A percentile compares a stretch with the other conserved stretches of the same genome.
These are phyloP conservation scores for Poecilia picta DNA, from an alignment of 2,797 vertebrate species.

Conservation along the genomic window DNA sequence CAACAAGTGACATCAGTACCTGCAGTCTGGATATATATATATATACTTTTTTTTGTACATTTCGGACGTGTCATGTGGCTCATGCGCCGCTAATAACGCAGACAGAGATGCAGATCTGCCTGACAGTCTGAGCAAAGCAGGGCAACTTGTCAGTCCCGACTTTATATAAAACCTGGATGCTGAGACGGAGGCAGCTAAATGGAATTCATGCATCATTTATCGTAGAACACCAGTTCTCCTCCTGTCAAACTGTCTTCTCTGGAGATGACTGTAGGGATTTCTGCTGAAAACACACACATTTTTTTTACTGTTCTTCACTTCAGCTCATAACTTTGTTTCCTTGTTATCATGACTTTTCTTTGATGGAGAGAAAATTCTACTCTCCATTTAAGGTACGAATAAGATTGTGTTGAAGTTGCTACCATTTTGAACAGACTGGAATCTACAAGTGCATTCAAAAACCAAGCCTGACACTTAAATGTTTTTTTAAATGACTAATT, in stretches of 20 bases:
- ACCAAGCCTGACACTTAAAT: neutral
- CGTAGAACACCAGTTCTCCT: slow-evolving; percentile 12
- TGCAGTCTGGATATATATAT: neutral
- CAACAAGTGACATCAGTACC: neutral
- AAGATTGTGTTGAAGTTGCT: neutral
- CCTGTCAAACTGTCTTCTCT: neutral
- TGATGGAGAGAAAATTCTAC: slow-evolving; percentile 2
- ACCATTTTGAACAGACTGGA: slow-evolving; percentile 8
- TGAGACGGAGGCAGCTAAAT: slow-evolving; percentile 11
- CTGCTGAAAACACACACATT: slow-evolving; percentile 1
- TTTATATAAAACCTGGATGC: slow-evolving; percentile 3
- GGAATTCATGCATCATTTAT: slow-evolving; percentile 17
- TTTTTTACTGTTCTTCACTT: neutral
- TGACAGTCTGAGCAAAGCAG: neutral
- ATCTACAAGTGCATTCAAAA: neutral
- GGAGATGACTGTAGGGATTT: slow-evolving; percentile 4
- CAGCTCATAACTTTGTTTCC: neutral
- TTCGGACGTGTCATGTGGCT: neutral
- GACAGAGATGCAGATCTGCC: neutral
- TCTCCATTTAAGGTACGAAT: slow-evolving; percentile 1
- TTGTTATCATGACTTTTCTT: slow-evolving; percentile 13
- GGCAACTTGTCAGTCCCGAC: slow-evolving; percentile 12
- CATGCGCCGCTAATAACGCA: neutral
- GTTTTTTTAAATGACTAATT: neutral
- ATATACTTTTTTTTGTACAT: too few species aligned